Evolutionary conservation across 2,888 invertebrate genomes (phyloP).

Genomic region (Diplazon laetatorius): DNA sequence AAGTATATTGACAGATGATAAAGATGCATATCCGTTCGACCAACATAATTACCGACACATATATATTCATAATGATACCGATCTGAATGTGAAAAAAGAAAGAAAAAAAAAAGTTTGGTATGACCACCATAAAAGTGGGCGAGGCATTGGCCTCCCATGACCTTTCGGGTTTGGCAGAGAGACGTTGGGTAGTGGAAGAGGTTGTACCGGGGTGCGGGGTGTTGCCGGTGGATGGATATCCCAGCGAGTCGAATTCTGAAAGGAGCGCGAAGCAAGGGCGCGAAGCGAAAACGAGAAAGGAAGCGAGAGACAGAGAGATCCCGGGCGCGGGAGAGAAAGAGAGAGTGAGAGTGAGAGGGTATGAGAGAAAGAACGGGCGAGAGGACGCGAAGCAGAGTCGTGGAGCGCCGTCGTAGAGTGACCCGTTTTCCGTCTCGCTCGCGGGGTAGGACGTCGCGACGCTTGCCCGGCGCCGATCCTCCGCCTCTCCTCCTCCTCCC

Average conservation of each 20-base stretch:
- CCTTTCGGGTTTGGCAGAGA: constrained; percentile 78
- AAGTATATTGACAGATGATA: neutral
- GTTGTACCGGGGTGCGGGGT: constrained; percentile 19
- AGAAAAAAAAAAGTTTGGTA: constrained; percentile 31
- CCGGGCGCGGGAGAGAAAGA: constrained; percentile 17
- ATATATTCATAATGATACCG: neutral
- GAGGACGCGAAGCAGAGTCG: constrained; percentile 8
- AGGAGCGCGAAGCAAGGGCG: constrained; percentile 68
- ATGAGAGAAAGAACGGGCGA: constrained; percentile 41
- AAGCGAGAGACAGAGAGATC: constrained; percentile 32
- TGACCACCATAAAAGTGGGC: constrained; percentile 75
- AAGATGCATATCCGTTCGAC: neutral
- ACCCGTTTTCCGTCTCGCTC: constrained; percentile 78
- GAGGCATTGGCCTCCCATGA: constrained; percentile 79
- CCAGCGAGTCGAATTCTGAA: constrained; percentile 75
- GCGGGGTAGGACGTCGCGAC: constrained; percentile 59
- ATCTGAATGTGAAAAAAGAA: no score
- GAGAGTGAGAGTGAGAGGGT: constrained; percentile 19
- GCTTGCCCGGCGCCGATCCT: constrained; percentile 61
- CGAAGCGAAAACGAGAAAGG: constrained; percentile 43
- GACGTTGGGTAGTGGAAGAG: constrained; percentile 70
- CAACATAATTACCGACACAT: no score
- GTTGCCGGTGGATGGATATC: constrained; percentile 59
- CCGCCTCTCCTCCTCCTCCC: constrained; percentile 50
- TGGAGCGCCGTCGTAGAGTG: constrained; percentile 61